phyloP scores from a whole-genome alignment of 2,113 vertebrate species.

The Lates calcarifer region DNA sequence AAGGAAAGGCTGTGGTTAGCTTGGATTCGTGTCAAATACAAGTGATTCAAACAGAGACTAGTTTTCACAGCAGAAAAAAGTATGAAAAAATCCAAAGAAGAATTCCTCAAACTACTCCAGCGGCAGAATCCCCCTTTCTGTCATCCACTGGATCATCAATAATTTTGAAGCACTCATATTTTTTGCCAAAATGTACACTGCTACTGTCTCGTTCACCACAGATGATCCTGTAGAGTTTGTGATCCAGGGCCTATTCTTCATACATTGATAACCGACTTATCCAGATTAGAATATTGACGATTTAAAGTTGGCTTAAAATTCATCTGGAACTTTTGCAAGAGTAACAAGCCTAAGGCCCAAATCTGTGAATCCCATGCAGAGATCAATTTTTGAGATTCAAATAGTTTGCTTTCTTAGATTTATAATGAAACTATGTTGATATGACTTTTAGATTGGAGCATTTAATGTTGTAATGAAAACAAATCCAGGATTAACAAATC shows the following conservation, averaged over 20 bases:
- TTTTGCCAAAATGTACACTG: neutral
- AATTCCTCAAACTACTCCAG: neutral
- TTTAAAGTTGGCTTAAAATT: neutral
- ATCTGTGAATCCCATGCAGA: neutral
- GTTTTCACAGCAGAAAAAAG: neutral
- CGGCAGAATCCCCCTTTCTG: neutral
- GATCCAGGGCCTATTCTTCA: neutral
- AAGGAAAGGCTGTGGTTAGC: neutral
- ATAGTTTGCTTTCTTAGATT: neutral
- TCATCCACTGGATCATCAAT: neutral
- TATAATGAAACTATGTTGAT: too few species aligned
- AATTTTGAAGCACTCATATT: neutral
- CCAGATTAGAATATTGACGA: too few species aligned
- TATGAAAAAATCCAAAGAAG: neutral
- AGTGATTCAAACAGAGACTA: neutral
- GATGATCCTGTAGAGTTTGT: neutral
- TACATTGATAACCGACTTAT: too few species aligned
- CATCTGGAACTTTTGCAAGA: neutral
- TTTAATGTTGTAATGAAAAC: too few species aligned
- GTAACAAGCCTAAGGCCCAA: neutral
- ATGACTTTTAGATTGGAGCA: neutral
- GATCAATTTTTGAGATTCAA: neutral
- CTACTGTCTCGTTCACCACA: neutral
- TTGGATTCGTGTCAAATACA: too few species aligned
- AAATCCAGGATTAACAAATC: too few species aligned